Conservation (phyloP, 2,888 invertebrate species). For the Lithodes maja region DNA sequence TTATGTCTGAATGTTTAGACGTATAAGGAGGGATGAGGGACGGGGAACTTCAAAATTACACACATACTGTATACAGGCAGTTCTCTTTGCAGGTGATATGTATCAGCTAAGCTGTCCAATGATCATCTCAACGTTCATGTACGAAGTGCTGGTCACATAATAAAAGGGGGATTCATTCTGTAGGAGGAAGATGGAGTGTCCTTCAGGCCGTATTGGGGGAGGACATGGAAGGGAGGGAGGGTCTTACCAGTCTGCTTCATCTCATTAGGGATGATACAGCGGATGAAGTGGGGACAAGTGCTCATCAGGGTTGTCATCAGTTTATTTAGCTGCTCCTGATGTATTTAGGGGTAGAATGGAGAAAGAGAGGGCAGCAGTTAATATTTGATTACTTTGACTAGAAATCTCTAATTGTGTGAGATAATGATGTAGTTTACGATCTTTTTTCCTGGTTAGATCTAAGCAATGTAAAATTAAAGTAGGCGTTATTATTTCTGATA, state of each 20-base stretch:
- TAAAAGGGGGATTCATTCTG: not conserved
- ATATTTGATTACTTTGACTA: not conserved
- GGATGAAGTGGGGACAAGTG: conserved; percentile 99
- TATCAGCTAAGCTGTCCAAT: conserved; percentile 26
- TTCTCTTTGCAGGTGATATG: conserved; percentile 20
- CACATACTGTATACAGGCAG: conserved; percentile 29
- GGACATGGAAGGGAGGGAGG: conserved; percentile 14
- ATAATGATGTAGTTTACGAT: too few relatives aligned
- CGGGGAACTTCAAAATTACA: conserved; percentile 12
- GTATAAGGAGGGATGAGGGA: conserved; percentile 1
- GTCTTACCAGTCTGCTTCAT: conserved; percentile 79
- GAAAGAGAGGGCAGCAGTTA: not conserved
- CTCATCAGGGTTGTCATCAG: conserved; percentile 81
- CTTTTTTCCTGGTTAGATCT: too few relatives aligned
- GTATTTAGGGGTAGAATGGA: not conserved
- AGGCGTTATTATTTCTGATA: too few relatives aligned
- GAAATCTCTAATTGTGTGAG: too few relatives aligned
- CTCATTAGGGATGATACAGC: conserved; percentile 99
- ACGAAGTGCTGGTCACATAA: conserved; percentile 10
- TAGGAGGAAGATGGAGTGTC: not conserved
- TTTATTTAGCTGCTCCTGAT: conserved; percentile 75
- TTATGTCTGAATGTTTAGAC: conserved; percentile 9
- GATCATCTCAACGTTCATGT: conserved; percentile 19
- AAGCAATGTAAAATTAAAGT: too few relatives aligned
- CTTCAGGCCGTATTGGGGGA: not conserved